A percentile compares a stretch with the other conserved stretches of the same genome.
These are phyloP conservation scores for Tursiops truncatus DNA, from an alignment of 2,113 vertebrate genomes.

Conservation along the genomic window DNA sequence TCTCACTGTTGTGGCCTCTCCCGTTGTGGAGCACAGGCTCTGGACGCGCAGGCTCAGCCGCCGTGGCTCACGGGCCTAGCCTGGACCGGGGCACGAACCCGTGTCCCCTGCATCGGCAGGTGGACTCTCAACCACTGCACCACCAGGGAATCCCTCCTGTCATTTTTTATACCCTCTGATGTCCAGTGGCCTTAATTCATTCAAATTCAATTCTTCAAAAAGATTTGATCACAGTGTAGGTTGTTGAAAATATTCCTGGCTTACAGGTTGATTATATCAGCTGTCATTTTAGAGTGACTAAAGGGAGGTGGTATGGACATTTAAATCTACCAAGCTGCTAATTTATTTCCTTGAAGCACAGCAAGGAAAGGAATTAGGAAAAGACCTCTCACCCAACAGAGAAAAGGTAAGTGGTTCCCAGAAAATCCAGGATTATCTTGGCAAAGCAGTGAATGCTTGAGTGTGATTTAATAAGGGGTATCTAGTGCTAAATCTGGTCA, in stretches of 20 bases:
- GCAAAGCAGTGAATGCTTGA: slow-evolving; percentile 5
- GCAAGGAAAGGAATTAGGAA: not conserved
- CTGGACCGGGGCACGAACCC: too few relatives aligned
- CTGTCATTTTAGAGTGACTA: slow-evolving; percentile 1
- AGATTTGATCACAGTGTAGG: not conserved
- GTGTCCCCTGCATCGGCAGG: too few relatives aligned
- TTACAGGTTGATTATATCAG: slow-evolving; percentile 5
- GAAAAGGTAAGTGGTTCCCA: not conserved
- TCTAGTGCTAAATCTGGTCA: not conserved
- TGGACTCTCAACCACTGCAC: too few relatives aligned
- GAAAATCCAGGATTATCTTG: not conserved
- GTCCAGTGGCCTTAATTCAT: not conserved
- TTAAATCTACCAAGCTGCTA: not conserved
- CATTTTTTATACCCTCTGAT: not conserved
- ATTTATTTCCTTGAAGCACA: slow-evolving; percentile 20
- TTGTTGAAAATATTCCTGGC: slow-evolving; percentile 35
- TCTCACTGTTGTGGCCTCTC: too few relatives aligned
- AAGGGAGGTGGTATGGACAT: not conserved
- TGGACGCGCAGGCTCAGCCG: too few relatives aligned
- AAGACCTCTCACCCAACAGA: not conserved
- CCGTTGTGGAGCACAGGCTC: too few relatives aligned
- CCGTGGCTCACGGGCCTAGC: too few relatives aligned
- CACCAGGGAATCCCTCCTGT: not conserved
- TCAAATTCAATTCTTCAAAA: slow-evolving; percentile 7
- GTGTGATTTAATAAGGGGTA: not conserved